phyloP scores from a whole-genome alignment of 2,888 invertebrate species.

The Acanthoscelides obtectus region DNA sequence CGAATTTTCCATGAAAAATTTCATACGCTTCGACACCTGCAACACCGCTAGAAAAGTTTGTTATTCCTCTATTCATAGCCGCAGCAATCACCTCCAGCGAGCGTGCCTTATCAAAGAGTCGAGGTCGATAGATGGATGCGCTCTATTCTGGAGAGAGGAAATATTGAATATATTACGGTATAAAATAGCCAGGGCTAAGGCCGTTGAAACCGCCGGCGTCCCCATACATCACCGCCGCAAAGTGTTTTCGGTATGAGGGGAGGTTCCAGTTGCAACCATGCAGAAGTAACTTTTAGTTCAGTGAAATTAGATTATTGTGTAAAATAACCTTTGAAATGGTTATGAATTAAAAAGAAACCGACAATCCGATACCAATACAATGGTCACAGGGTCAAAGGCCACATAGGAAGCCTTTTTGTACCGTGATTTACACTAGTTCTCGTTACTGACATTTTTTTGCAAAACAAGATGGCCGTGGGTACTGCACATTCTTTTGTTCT shows the following conservation, averaged over 20 bases:
- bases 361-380: no score
- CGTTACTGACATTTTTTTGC: no score
- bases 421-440: no score
- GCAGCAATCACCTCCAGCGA: background rate
- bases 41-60: background rate
- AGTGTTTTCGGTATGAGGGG: background rate
- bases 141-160: background rate
- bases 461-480: no score
- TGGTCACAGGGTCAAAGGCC: no score
- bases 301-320: background rate
- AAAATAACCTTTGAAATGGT: no score
- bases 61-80: background rate
- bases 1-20: background rate
- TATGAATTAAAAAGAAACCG: no score
- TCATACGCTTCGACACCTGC: background rate
- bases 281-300: background rate
- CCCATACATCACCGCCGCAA: background rate
- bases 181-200: background rate
- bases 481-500: no score
- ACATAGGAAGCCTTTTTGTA: no score
- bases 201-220: background rate
- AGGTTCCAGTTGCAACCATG: background rate
- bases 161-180: background rate
- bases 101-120: background rate
- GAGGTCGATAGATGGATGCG: background rate